Conservation (phyloP, 1,140 invertebrate genomes). For the Matsumurasca onukii region DNA sequence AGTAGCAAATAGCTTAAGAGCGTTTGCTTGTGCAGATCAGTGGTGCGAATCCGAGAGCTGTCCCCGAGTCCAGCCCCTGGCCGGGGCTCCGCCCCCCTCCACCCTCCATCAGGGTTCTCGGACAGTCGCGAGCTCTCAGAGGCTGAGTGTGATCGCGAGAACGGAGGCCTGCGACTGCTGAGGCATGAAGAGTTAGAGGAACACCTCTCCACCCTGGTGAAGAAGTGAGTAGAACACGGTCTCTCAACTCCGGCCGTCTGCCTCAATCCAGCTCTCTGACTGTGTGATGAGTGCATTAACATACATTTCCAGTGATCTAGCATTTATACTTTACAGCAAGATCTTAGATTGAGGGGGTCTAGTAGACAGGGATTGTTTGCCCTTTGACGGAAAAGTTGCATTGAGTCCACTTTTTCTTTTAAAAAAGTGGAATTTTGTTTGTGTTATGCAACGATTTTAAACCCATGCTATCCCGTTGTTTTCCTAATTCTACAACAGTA, state of each 20-base stretch:
- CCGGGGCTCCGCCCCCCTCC: too few relatives aligned
- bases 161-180: constrained; percentile 27
- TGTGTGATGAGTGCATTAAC: background rate
- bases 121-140: constrained; percentile 41
- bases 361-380: background rate
- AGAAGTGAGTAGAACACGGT: constrained; percentile 30
- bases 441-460: too few relatives aligned
- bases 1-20: too few relatives aligned
- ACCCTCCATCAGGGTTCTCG: constrained; percentile 42
- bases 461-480: too few relatives aligned
- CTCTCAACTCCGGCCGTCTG: background rate
- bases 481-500: too few relatives aligned
- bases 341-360: background rate
- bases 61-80: too few relatives aligned
- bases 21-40: constrained; percentile 9
- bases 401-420: background rate
- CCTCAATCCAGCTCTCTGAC: too few relatives aligned
- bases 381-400: background rate
- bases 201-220: constrained; percentile 37
- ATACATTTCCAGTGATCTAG: background rate
- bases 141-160: constrained; percentile 36
- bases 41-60: constrained; percentile 8
- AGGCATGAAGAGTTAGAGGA: constrained; percentile 38
- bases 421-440: too few relatives aligned
- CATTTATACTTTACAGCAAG: background rate